A percentile compares a stretch with the other conserved stretches of the same genome.
These are phyloP conservation scores for Merops nubicus DNA, from an alignment of 2,113 vertebrate genomes.

Conservation along the genomic window DNA sequence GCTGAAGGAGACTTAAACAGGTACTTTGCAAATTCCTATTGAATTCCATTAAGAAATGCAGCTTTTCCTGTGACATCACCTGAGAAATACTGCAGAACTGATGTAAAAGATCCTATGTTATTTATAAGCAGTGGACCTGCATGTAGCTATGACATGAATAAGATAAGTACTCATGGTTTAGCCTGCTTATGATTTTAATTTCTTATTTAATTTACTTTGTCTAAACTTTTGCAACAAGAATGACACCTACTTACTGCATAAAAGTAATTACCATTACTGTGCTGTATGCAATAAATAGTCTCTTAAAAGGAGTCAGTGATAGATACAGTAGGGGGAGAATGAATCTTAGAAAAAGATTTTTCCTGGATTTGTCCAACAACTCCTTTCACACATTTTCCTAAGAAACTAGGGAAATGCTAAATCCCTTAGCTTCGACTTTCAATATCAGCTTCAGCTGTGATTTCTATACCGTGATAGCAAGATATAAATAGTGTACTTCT, in stretches of 20 bases:
- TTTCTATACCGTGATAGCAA: not conserved
- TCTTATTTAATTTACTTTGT: not conserved
- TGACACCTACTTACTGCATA: not conserved
- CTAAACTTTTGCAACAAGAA: not conserved
- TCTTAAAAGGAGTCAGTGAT: not conserved
- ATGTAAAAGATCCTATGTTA: not conserved
- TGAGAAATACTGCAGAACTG: not conserved
- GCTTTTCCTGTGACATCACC: not conserved
- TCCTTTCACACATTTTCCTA: not conserved
- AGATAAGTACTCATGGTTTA: not conserved
- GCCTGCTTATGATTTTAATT: not conserved
- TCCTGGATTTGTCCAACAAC: not conserved
- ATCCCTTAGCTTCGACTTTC: not conserved
- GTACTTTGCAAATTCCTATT: not conserved
- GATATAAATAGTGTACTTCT: slow-evolving; percentile 12
- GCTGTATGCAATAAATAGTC: not conserved
- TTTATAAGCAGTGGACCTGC: not conserved
- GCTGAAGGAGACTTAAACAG: not conserved
- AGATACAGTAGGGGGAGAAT: not conserved
- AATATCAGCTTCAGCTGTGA: slow-evolving; percentile 17
- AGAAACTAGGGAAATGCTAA: slow-evolving; percentile 5
- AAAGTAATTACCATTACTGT: not conserved
- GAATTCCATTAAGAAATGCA: not conserved
- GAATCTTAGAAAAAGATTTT: not conserved
- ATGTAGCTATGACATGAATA: not conserved